Conservation (phyloP, 2,113 vertebrate genomes). For the Felis catus region F.catus_Fca126_mat1.0 CM031417.1:41078501-41079000, state of each 20-base stretch:
- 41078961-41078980: constrained; percentile 74
- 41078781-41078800: neutral
- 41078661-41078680: neutral
- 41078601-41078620: neutral
- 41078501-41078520: neutral
- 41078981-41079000: neutral
- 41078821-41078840: neutral
- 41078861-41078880: neutral
- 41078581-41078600: neutral
- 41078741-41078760: constrained; percentile 1
- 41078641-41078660: neutral
- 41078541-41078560: neutral
- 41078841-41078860: neutral
- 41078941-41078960: constrained; percentile 72
- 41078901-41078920: constrained; percentile 76
- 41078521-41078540: neutral
- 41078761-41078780: neutral
- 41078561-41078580: neutral
- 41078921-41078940: constrained; percentile 75
- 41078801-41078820: neutral
- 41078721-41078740: neutral
- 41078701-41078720: neutral
- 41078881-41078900: constrained; percentile 79
- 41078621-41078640: neutral
- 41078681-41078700: constrained; percentile 23